Evolutionary conservation across 2,888 invertebrate species (phyloP).

Genomic region (Atethmia centrago): DNA sequence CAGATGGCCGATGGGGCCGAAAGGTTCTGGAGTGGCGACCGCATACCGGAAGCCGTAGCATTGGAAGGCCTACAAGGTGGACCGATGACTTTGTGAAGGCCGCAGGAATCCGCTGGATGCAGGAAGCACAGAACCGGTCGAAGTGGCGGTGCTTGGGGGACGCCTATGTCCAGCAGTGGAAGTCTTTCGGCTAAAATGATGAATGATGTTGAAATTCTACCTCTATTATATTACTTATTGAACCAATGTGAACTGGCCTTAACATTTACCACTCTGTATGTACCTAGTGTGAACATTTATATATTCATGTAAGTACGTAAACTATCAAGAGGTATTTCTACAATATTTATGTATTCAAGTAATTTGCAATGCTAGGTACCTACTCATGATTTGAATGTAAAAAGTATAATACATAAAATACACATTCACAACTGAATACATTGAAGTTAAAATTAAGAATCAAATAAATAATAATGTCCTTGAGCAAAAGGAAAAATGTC

Average conservation of each 20-base stretch:
- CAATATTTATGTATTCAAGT: conserved; percentile 31
- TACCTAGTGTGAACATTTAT: conserved; percentile 28
- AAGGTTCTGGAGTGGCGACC: no score
- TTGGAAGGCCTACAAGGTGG: no score
- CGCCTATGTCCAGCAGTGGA: no score
- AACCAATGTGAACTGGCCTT: conserved; percentile 12
- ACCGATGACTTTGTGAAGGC: no score
- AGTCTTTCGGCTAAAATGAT: no score
- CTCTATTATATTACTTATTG: no score
- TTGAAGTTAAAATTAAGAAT: not conserved
- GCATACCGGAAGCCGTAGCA: no score
- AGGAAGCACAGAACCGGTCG: no score
- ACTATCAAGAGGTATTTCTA: conserved; percentile 7
- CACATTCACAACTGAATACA: not conserved
- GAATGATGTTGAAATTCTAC: no score
- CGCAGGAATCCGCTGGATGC: no score
- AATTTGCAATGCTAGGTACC: conserved; percentile 15
- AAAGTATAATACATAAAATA: not conserved
- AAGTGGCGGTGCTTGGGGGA: no score
- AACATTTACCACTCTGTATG: conserved; percentile 1
- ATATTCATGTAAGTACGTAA: conserved; percentile 24
- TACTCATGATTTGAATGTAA: conserved; percentile 8
- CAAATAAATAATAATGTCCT: not conserved
- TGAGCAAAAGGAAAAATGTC: not conserved
- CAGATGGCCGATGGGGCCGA: no score